phyloP scores from a whole-genome alignment of 2,113 vertebrate genomes.

The Dolichotis patagonum region DNA sequence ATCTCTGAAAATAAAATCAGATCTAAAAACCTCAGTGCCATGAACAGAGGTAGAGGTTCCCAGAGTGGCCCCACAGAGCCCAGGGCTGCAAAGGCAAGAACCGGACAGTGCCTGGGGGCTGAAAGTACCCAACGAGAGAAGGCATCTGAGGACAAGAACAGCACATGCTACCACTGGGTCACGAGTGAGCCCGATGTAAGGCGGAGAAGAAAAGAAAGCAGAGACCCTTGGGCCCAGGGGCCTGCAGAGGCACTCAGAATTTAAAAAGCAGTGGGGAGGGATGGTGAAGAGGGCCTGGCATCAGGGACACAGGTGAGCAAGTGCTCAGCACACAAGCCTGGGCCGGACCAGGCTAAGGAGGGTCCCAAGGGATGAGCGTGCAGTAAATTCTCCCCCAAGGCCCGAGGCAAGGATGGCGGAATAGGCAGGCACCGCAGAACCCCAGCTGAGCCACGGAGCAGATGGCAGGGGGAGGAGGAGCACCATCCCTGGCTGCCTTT shows the following conservation, averaged over 20 bases:
- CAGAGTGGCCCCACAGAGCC: background rate
- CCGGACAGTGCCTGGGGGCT: background rate
- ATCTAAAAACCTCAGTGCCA: background rate
- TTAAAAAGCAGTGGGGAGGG: background rate
- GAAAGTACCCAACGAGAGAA: background rate
- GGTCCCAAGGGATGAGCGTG: fast-evolving
- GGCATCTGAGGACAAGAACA: background rate
- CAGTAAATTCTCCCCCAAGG: fast-evolving
- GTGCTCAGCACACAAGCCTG: background rate
- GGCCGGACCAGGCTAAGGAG: background rate
- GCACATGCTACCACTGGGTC: too few species aligned
- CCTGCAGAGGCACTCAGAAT: fast-evolving
- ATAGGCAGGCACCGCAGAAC: background rate
- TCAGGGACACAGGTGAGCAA: background rate
- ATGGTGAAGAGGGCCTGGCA: background rate
- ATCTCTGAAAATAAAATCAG: background rate
- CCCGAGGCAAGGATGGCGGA: fast-evolving
- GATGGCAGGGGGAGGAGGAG: background rate
- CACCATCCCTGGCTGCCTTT: background rate
- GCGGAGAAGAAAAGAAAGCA: too few species aligned
- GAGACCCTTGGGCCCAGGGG: background rate
- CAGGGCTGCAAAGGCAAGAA: background rate
- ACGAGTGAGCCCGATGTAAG: background rate
- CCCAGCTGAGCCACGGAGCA: fast-evolving
- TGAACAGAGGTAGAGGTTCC: too few species aligned